These are phyloP conservation scores for Lynx canadensis DNA, from an alignment of 2,113 vertebrate species.

Conservation along the genomic window DNA sequence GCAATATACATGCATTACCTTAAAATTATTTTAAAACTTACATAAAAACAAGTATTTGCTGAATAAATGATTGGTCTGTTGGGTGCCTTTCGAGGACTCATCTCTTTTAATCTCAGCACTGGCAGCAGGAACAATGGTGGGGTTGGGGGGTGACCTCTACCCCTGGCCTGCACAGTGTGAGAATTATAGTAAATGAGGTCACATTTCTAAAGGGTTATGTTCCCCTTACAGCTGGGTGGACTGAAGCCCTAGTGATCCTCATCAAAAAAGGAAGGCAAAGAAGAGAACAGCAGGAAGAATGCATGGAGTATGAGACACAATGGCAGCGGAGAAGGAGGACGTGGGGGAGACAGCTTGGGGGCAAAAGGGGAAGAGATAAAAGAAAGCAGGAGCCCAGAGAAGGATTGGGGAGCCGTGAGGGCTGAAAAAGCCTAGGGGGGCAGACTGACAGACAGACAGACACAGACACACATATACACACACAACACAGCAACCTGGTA, in stretches of 20 bases:
- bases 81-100: neutral
- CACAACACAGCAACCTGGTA: neutral
- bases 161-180: constrained; percentile 29
- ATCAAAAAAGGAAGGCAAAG: neutral
- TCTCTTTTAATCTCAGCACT: neutral
- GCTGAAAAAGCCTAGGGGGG: neutral
- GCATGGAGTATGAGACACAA: neutral
- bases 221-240: constrained; percentile 19
- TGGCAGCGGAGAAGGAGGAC: neutral
- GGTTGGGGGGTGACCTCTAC: neutral
- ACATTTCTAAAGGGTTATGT: constrained; percentile 42
- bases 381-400: neutral
- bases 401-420: neutral
- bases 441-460: neutral
- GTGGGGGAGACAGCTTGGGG: neutral
- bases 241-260: constrained; percentile 6
- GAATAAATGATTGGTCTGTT: neutral
- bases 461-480: neutral
- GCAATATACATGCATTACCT: neutral
- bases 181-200: constrained; percentile 38
- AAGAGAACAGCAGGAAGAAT: neutral
- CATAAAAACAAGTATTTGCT: constrained; percentile 38
- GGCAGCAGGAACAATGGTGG: neutral
- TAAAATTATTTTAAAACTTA: constrained; percentile 46
- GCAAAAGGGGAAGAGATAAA: neutral